Conservation (phyloP, 2,888 invertebrate genomes). For the Tolmerus cingulatus region DNA sequence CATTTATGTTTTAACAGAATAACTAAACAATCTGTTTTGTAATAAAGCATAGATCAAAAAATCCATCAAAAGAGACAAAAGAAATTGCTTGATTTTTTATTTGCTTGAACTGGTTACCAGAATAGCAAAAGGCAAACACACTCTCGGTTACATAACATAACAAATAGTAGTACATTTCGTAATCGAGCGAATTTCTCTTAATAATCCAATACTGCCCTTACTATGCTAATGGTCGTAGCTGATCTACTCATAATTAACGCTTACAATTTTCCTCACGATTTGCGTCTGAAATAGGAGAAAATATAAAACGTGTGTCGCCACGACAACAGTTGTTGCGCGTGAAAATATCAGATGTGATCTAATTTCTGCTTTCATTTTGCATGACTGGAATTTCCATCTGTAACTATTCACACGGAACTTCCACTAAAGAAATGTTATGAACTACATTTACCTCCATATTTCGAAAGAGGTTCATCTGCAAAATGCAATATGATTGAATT, state of each 20-base stretch:
- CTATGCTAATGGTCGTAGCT: background rate
- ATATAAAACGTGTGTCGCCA: background rate
- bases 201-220: background rate
- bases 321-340: background rate
- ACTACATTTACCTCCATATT: no score
- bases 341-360: background rate
- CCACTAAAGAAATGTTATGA: background rate
- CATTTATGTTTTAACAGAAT: no score
- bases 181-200: background rate
- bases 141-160: background rate
- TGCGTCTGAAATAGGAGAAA: background rate
- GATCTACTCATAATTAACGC: background rate
- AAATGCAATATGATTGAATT: no score
- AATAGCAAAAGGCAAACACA: background rate
- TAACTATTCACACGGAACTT: background rate
- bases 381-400: background rate
- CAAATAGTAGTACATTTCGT: background rate
- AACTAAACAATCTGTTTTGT: background rate
- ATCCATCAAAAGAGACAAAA: background rate
- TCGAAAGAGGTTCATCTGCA: no score
- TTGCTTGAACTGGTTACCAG: background rate
- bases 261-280: background rate
- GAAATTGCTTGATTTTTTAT: background rate
- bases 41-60: background rate
- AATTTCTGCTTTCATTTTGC: background rate